Conservation (phyloP, 2,888 invertebrate genomes). For the Ptychoptera albimana region DNA sequence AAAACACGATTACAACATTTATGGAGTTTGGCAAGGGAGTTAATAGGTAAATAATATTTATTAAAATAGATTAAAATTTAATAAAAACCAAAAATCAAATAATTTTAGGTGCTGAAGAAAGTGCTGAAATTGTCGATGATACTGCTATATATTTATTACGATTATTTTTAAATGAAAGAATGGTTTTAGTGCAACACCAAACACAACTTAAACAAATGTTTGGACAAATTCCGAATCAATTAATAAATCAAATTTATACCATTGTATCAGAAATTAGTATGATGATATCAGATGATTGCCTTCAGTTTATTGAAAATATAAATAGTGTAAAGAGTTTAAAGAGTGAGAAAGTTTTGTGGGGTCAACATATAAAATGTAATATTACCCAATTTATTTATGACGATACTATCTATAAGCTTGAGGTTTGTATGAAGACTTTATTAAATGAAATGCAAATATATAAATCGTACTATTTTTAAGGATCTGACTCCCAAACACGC, state of each 20-base stretch:
- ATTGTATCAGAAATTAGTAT: slow-evolving; percentile 33
- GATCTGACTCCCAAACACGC: slow-evolving; percentile 10
- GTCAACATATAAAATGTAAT: slow-evolving; percentile 9
- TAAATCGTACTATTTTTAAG: slow-evolving; percentile 5
- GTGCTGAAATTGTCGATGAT: slow-evolving; percentile 43
- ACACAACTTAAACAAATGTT: slow-evolving; percentile 41
- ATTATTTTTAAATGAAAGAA: slow-evolving; percentile 39
- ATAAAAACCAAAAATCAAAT: too few species aligned
- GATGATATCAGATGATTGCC: slow-evolving; percentile 31
- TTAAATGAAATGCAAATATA: too few species aligned
- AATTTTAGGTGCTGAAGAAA: slow-evolving; percentile 31
- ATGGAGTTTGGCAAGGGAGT: slow-evolving; percentile 27
- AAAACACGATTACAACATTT: slow-evolving; percentile 26
- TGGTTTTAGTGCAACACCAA: slow-evolving; percentile 40
- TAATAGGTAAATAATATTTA: slow-evolving; percentile 25
- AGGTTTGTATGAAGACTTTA: too few species aligned
- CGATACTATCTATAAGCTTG: background rate
- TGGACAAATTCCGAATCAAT: slow-evolving; percentile 37
- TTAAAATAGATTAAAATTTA: background rate
- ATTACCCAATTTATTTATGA: slow-evolving; percentile 4
- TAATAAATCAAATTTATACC: slow-evolving; percentile 40
- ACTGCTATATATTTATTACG: slow-evolving; percentile 42
- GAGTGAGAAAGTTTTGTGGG: slow-evolving; percentile 7
- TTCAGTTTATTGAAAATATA: slow-evolving; percentile 16
- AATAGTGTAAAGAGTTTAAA: background rate